A percentile compares a stretch with the other conserved stretches of the same genome.
Evolutionary conservation across 2,888 invertebrate genomes (phyloP).

Genomic region (Phyto melanocephala): DNA sequence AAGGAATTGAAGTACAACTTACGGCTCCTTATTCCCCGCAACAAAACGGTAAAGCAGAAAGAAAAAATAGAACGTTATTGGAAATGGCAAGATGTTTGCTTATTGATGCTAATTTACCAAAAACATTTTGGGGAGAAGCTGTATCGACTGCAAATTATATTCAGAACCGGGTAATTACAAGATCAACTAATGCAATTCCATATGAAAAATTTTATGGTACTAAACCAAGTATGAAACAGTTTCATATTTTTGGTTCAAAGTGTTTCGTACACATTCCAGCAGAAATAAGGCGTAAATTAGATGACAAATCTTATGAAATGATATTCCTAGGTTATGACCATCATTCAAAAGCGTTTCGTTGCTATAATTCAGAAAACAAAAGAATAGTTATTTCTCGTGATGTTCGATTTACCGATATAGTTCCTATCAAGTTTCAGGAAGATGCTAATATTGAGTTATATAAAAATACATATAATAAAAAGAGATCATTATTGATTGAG

Average conservation of each 20-base stretch:
- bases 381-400: constrained; percentile 48
- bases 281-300: no score
- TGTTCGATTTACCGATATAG: constrained; percentile 35
- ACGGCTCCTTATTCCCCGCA: constrained; percentile 58
- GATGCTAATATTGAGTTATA: neutral
- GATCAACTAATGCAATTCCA: constrained; percentile 50
- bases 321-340: no score
- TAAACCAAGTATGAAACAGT: constrained; percentile 50
- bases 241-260: no score
- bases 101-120: no score
- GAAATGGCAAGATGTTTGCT: constrained; percentile 62
- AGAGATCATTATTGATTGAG: constrained; percentile 10
- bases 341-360: no score
- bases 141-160: no score
- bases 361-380: no score
- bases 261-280: no score
- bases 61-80: constrained; percentile 58
- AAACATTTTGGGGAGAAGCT: no score
- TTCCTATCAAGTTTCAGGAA: neutral
- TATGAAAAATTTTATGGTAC: no score
- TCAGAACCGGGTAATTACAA: constrained; percentile 53
- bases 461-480: neutral
- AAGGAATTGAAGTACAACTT: constrained; percentile 46
- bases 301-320: no score
- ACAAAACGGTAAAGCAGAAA: no score